Conservation (phyloP, 1,140 invertebrate genomes). For the Aphelenchoides avenae region DNA sequence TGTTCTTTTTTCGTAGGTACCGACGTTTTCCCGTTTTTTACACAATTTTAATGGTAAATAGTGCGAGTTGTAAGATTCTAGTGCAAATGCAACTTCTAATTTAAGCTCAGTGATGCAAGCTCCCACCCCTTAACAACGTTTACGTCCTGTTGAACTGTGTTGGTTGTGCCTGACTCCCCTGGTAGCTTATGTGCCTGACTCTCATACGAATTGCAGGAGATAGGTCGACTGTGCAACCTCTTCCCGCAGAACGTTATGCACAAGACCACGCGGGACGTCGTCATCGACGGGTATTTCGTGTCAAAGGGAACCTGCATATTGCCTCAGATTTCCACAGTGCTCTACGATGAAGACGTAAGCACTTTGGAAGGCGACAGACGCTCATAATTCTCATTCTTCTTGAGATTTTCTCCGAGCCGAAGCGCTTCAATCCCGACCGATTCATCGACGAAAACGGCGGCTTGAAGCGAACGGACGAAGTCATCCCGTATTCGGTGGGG, state of each 20-base stretch:
- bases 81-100: no score
- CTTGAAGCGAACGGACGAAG: constrained; percentile 5
- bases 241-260: constrained; percentile 8
- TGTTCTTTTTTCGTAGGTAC: no score
- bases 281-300: constrained; percentile 5
- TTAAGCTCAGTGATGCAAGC: no score
- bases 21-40: no score
- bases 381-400: not conserved
- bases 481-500: constrained; percentile 11
- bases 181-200: no score
- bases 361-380: not conserved
- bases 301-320: constrained; percentile 18
- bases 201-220: no score
- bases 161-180: no score
- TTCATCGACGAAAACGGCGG: constrained; percentile 15
- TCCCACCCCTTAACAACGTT: no score
- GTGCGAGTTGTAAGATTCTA: no score
- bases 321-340: constrained; percentile 7
- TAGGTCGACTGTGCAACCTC: constrained; percentile 18
- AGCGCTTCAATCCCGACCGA: constrained; percentile 6
- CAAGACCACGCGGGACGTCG: constrained; percentile 17
- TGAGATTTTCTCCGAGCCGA: constrained; percentile 8
- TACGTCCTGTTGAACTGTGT: no score
- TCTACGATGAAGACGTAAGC: constrained; percentile 20
- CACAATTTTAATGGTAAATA: no score